Percentiles rank a stretch among this genome's conserved stretches.
phyloP scores from a whole-genome alignment of 2,797 vertebrate species.

The Podarcis siculus region DNA sequence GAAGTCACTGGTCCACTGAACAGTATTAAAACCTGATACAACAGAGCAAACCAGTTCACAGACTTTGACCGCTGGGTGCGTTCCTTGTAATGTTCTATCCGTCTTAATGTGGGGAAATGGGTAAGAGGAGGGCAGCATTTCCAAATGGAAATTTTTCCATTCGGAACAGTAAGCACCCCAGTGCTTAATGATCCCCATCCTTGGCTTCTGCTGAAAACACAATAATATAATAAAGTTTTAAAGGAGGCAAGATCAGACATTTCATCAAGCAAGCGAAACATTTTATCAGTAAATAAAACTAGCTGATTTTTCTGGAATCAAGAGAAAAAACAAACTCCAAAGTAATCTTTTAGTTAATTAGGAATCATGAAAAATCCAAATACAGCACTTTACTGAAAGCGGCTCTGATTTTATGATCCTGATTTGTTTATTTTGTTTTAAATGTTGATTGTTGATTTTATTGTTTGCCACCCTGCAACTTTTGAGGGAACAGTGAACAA shows the following conservation, averaged over 20 bases:
- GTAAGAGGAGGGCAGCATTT: background rate
- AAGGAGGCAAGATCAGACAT: background rate
- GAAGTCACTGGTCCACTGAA: conserved; percentile 44
- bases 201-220: background rate
- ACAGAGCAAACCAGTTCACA: background rate
- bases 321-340: background rate
- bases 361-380: background rate
- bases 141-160: background rate
- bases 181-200: background rate
- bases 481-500: too few species aligned
- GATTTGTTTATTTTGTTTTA: too few species aligned
- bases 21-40: background rate
- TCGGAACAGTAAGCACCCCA: accelerated
- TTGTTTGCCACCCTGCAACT: too few species aligned
- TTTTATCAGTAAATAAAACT: background rate
- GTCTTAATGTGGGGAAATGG: background rate
- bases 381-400: background rate
- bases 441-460: too few species aligned
- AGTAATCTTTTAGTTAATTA: background rate
- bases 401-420: background rate
- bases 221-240: background rate
- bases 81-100: background rate
- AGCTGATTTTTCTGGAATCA: background rate
- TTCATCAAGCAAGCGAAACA: background rate
- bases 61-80: conserved; percentile 51